Conservation (phyloP, 2,797 vertebrate genomes). For the Vespertilio murinus region DNA sequence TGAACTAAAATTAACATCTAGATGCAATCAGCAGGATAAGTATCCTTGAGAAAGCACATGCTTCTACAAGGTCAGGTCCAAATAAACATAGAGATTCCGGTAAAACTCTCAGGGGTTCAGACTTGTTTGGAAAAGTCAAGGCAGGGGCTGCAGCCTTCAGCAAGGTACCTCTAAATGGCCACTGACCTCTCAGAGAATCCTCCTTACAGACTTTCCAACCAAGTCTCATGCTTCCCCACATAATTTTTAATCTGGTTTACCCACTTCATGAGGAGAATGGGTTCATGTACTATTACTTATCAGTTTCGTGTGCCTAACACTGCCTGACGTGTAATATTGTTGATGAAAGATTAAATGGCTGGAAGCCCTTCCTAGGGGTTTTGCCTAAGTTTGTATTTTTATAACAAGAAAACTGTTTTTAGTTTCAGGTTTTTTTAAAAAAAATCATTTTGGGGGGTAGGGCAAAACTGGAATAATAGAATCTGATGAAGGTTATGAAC, state of each 20-base stretch:
- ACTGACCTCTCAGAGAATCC: too few relatives aligned
- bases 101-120: too few relatives aligned
- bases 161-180: too few relatives aligned
- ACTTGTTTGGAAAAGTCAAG: too few relatives aligned
- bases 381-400: background rate
- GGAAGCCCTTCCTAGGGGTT: background rate
- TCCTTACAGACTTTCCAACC: too few relatives aligned
- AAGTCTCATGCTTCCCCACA: background rate
- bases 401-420: background rate
- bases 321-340: background rate
- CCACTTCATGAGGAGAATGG: background rate
- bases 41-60: too few relatives aligned
- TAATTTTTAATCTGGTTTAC: background rate
- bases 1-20: too few relatives aligned
- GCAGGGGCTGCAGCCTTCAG: too few relatives aligned
- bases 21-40: too few relatives aligned
- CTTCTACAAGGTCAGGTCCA: too few relatives aligned
- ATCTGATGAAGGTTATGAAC: background rate
- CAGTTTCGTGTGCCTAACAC: background rate
- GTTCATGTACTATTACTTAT: background rate
- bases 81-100: too few relatives aligned
- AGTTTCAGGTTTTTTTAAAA: background rate
- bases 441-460: background rate
- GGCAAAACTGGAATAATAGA: background rate
- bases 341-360: background rate